Conservation (phyloP, 2,113 vertebrate species). For the Burhinus bistriatus region DNA sequence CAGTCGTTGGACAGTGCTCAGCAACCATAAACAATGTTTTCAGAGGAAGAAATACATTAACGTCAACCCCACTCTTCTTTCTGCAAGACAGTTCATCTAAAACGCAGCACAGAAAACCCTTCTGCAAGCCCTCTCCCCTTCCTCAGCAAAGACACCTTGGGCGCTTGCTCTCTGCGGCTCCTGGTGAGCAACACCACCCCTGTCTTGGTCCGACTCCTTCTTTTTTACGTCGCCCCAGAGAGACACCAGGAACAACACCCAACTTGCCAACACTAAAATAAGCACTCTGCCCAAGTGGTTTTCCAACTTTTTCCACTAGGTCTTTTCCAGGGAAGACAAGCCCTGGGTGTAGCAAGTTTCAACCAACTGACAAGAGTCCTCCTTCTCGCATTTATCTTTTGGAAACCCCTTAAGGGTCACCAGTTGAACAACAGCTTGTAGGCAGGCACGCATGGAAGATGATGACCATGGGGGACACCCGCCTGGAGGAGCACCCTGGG, state of each 20-base stretch:
- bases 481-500: rapidly evolving
- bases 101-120: background rate
- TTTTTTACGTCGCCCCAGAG: background rate
- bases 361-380: background rate
- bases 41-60: background rate
- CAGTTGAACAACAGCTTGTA: background rate
- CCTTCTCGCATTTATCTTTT: background rate
- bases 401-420: background rate
- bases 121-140: background rate
- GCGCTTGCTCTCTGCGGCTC: background rate
- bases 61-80: background rate
- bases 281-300: background rate
- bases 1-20: background rate
- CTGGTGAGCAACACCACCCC: background rate
- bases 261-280: background rate
- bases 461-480: background rate
- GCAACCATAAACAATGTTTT: background rate
- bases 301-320: background rate
- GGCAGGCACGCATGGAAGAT: background rate
- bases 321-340: background rate
- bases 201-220: background rate
- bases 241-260: background rate
- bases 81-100: background rate
- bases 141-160: background rate
- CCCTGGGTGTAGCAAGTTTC: background rate